Base-by-base conservation (phyloP, 2,113 vertebrate species). In the Cyprinodon tularosa region DNA sequence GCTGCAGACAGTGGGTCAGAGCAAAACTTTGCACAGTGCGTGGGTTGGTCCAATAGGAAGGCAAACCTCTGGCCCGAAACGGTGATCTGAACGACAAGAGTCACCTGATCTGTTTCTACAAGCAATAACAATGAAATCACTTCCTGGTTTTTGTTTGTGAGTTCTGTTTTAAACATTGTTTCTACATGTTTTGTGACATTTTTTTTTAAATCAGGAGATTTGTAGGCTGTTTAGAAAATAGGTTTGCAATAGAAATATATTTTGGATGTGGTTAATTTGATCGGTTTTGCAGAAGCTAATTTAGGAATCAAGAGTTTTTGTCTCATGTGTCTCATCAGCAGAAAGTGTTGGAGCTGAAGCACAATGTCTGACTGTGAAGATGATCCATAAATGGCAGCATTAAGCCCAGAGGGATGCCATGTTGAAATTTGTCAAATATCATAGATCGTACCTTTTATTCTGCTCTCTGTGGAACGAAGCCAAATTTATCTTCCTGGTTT, bases 121-220 rank as follows among this genome's bases (percentile, higher is more conserved):
- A 93, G 93, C 93, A 94, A 94, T 94, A 94, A 93, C 83, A 72
- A 77, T 74, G 15, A 84, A 79, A 78, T 80, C 20, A 75, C 73
- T 81, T 79, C 82, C 83, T 76, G 39, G 74, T 73, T 74, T 85
- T 68, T 29, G 9, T 71, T 57, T 11, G 40, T 64, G 47, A 10
- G 17, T 81, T 84, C 72, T 74, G 38, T 90, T 90, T 90, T 74
- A 62, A 72, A 68, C 39, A 20, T 71, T 64, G 59, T 66, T 72
- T 70, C 17, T 70, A 82, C 12, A 13, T 50, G 29, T 71, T 20
- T 73, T 39, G 42, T 65, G 50, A 53, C 38, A 62, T 39, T 22
- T 10, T 71, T 65, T 9, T 81, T 72, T 50, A 72, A 62, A 39
- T 81, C 50, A 68, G 75, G 38, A 53, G 66, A 62, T 76, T 37